Evolutionary conservation across 2,888 invertebrate species (phyloP), one percentile per base, ranked within the genome.

Genomic region (Sarcophaga variegata): DNA sequence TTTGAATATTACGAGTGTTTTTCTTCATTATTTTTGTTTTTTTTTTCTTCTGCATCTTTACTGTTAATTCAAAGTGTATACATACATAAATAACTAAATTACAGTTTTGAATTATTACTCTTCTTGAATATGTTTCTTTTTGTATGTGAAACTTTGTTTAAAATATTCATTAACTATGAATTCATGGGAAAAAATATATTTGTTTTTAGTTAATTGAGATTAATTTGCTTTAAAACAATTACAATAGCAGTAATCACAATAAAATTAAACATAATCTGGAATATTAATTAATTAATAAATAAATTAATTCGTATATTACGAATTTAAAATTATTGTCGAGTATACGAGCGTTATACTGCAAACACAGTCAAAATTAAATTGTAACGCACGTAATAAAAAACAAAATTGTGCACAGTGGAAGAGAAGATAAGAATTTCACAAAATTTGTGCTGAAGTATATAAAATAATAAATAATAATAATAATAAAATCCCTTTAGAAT

Each of bases 121-220:
- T 78, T 45, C 27, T 63, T 74, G 74, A 17, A 22, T 60, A 37
- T 63, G 6, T 60, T 62, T 45, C 4, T 20, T 27, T 64, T 54
- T 5, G 8, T 67, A 22, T 64, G n/a, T 60, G 37, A 74, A 45
- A 72, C 80, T 71, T 67, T 74, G 79, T 75, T 79, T 79, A 78
- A 79, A 78, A 74, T 79, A 85, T 72, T 76, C 75, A 27, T 81
- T 22, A 76, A 66, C 37, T 62, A 54, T 25, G 54, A 62, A 60
- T 63, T 67, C 85, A 81, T 85, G 85, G 72, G 85, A 85, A 85
- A 80, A 80, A 45, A 1, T 72, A 62, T 12, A 62, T 67, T 22
- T 10, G 67, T 63, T 66, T 77, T 8, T 10, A 37, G 63, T 45
- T 81, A 66, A 72, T 77, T 81, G 54, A 60, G 49, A 79, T 62